phyloP scores from a whole-genome alignment of 2,888 invertebrate species.

The Teleogryllus oceanicus region DNA sequence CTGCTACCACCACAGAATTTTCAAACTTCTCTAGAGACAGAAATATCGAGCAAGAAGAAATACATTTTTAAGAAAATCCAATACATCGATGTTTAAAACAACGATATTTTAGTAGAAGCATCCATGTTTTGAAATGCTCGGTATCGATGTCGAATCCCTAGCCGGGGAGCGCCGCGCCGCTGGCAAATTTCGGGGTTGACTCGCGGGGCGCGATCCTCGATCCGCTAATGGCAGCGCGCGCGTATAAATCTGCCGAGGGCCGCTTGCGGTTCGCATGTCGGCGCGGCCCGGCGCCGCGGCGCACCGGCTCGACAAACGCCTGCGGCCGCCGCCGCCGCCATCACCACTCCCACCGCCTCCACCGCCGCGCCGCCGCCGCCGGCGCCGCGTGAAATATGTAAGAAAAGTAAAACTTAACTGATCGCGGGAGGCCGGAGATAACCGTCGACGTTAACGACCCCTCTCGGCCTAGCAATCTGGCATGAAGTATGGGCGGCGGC shows the following conservation, averaged over 20 bases:
- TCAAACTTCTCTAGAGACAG: too few species aligned
- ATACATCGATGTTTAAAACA: too few species aligned
- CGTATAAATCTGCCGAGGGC: not conserved
- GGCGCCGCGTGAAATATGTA: not conserved
- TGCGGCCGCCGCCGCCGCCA: not conserved
- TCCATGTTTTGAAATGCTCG: too few species aligned
- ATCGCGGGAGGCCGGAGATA: not conserved
- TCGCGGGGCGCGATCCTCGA: not conserved
- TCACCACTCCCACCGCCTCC: not conserved
- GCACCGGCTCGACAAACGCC: not conserved
- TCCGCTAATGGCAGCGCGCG: not conserved
- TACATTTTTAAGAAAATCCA: too few species aligned
- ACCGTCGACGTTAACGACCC: not conserved
- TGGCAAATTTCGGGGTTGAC: too few species aligned
- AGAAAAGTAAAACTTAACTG: slow-evolving; percentile 6
- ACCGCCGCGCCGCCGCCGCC: not conserved
- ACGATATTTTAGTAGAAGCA: too few species aligned
- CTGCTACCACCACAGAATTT: too few species aligned
- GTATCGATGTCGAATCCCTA: too few species aligned
- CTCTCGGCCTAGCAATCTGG: not conserved
- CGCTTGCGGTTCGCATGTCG: not conserved
- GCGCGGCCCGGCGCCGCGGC: not conserved
- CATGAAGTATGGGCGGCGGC: not conserved
- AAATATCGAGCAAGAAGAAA: too few species aligned
- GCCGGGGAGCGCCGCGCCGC: too few species aligned